Evolutionary conservation across 2,113 vertebrate genomes (phyloP).

Genomic region (Dipodomys merriami): DNA sequence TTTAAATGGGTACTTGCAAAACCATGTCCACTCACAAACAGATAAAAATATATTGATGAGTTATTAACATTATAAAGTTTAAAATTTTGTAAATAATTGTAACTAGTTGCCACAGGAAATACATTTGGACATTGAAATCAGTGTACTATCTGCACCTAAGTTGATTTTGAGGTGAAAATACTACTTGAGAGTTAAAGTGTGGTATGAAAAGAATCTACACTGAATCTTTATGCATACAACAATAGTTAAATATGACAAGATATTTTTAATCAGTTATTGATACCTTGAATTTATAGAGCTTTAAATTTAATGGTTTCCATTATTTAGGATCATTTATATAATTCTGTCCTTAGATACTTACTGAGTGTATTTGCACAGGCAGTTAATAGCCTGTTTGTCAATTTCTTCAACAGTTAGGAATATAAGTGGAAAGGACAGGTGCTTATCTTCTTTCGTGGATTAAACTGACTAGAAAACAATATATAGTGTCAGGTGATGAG

Average conservation of each 20-base stretch:
- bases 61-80: slow-evolving; percentile 50
- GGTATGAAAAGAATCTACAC: no score
- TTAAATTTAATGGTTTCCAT: background rate
- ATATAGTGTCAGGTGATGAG: background rate
- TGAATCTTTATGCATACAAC: background rate
- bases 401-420: background rate
- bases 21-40: background rate
- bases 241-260: background rate
- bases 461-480: background rate
- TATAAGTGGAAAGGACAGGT: background rate
- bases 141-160: background rate
- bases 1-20: slow-evolving; percentile 59
- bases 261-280: background rate
- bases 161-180: background rate
- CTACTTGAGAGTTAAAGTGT: background rate
- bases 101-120: background rate
- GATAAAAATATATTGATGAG: slow-evolving; percentile 44
- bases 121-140: background rate
- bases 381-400: background rate
- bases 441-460: background rate
- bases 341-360: background rate
- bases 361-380: background rate
- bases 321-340: background rate
- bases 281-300: background rate
- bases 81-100: slow-evolving; percentile 31